phyloP scores from a whole-genome alignment of 2,888 invertebrate genomes.

The Crematogaster levior region DNA sequence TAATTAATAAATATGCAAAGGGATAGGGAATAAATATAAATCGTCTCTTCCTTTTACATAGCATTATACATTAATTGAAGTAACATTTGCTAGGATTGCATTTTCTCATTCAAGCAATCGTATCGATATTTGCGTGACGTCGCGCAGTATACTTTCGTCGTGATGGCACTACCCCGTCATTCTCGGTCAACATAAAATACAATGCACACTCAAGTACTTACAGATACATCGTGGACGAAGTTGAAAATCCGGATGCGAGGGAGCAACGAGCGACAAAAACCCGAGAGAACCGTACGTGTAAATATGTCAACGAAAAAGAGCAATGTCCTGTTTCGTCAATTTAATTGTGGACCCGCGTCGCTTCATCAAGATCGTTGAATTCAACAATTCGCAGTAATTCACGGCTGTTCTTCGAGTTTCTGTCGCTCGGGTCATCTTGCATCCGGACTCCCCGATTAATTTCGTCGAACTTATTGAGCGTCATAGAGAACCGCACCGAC shows the following conservation, averaged over 20 bases:
- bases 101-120: constrained; percentile 6
- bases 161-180: constrained; percentile 70
- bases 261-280: neutral
- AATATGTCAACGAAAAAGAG: neutral
- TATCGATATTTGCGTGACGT: constrained; percentile 58
- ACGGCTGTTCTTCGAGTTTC: neutral
- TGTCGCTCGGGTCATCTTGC: neutral
- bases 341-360: neutral
- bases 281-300: neutral
- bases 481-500: constrained; percentile 52
- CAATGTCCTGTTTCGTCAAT: neutral
- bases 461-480: constrained; percentile 68
- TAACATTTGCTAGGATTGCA: neutral
- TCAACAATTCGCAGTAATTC: neutral
- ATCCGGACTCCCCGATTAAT: constrained; percentile 39
- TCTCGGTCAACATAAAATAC: constrained; percentile 64
- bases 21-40: neutral
- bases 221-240: constrained; percentile 63
- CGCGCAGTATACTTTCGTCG: constrained; percentile 60
- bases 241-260: constrained; percentile 1
- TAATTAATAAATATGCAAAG: constrained; percentile 14
- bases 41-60: neutral
- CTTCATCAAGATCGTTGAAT: neutral
- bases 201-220: constrained; percentile 74
- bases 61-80: neutral